Evolutionary conservation across 1,140 invertebrate species (phyloP).

Genomic region (Pentalonia nigronervosa): DNA sequence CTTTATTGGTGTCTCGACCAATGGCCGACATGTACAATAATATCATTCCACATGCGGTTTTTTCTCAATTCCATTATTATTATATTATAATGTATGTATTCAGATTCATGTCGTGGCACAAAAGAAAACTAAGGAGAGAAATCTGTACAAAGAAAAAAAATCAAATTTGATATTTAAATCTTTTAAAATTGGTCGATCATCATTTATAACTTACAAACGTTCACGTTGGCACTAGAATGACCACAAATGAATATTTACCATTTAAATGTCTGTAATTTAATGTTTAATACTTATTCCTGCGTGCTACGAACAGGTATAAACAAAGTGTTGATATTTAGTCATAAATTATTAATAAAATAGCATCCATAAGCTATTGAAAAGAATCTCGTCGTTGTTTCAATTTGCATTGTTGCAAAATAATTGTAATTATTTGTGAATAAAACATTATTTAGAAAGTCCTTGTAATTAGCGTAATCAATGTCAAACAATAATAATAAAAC

Average conservation of each 20-base stretch:
- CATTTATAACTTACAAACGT: background rate
- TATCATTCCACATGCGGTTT: conserved; percentile 49
- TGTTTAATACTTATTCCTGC: background rate
- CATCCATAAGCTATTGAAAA: conserved; percentile 4
- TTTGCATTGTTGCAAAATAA: conserved; percentile 11
- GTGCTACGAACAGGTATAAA: background rate
- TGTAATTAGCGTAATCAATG: conserved; percentile 37
- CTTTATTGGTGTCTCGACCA: conserved; percentile 52
- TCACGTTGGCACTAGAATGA: background rate
- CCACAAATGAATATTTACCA: background rate
- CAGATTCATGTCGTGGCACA: conserved; percentile 41
- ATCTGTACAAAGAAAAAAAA: background rate
- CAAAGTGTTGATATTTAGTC: background rate
- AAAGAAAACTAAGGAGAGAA: conserved; percentile 27
- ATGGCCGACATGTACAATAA: conserved; percentile 44
- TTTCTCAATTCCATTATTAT: conserved; percentile 57
- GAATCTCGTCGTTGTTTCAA: conserved; percentile 19
- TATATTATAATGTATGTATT: conserved; percentile 46
- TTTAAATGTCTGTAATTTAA: background rate
- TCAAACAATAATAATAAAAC: conserved; percentile 13
- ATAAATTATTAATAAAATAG: conserved; percentile 25
- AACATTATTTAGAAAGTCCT: conserved; percentile 43
- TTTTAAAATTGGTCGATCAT: background rate
- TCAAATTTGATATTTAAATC: background rate
- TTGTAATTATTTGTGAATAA: conserved; percentile 33